Conservation (phyloP, 1,140 invertebrate species). For the Dinothrombium tinctorium region DNA sequence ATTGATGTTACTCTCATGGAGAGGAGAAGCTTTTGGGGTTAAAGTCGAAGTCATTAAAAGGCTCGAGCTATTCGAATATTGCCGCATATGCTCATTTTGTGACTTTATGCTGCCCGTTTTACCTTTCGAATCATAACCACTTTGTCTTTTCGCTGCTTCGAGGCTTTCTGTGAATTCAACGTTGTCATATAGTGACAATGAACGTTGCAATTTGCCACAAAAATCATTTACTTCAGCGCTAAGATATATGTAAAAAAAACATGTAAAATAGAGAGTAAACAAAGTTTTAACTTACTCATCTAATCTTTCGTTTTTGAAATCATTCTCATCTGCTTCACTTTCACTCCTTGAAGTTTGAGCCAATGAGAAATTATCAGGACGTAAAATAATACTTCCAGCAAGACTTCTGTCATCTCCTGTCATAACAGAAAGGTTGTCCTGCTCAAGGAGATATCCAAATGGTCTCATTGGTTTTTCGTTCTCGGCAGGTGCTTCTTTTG, state of each 20-base stretch:
- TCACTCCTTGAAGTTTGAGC: constrained; percentile 12
- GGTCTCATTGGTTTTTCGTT: constrained; percentile 56
- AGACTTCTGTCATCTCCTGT: constrained; percentile 9
- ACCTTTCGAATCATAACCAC: too few relatives aligned
- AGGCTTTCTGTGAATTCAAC: constrained; percentile 14
- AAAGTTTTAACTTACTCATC: not conserved
- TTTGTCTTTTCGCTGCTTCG: constrained; percentile 27
- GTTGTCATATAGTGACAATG: constrained; percentile 16
- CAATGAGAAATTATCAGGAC: constrained; percentile 5
- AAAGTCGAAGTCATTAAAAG: too few relatives aligned
- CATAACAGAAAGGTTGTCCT: constrained; percentile 4
- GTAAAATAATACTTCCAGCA: constrained; percentile 9
- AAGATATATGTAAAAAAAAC: not conserved
- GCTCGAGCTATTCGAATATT: too few relatives aligned
- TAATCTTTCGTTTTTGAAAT: not conserved
- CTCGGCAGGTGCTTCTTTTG: constrained; percentile 36
- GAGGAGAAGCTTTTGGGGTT: too few relatives aligned
- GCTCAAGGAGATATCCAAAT: constrained; percentile 44
- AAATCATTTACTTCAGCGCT: constrained; percentile 1
- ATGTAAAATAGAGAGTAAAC: not conserved
- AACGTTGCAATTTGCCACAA: constrained; percentile 10
- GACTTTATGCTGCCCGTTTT: too few relatives aligned
- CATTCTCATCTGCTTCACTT: constrained; percentile 10
- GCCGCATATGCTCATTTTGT: too few relatives aligned
- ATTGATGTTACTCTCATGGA: too few relatives aligned